phyloP scores from a whole-genome alignment of 2,113 vertebrate genomes.

The Dicaeum eximium region DNA sequence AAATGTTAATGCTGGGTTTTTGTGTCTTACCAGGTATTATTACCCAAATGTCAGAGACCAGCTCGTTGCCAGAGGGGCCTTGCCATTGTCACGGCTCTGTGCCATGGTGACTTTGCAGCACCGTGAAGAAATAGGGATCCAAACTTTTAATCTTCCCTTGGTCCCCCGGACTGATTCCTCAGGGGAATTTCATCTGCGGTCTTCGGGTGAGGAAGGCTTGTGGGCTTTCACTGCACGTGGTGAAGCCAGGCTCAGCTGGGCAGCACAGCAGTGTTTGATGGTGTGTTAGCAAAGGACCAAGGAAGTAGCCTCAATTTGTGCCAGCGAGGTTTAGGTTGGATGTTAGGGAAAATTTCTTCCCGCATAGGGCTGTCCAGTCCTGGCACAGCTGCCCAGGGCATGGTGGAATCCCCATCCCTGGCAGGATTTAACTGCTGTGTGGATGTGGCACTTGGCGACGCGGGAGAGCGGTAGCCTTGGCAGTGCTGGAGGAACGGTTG shows the following conservation, averaged over 20 bases:
- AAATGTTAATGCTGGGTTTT: neutral
- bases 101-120: constrained; percentile 90
- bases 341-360: neutral
- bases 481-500: neutral
- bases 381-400: neutral
- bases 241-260: neutral
- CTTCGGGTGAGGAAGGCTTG: constrained; percentile 77
- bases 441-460: neutral
- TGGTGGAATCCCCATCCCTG: neutral
- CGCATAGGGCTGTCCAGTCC: neutral
- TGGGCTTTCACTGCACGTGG: neutral
- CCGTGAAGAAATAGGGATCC: constrained; percentile 73
- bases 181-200: constrained; percentile 49
- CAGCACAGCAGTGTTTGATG: neutral
- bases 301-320: neutral
- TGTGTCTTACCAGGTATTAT: constrained; percentile 83
- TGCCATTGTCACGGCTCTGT: constrained; percentile 90
- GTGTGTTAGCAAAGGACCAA: neutral
- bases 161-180: constrained; percentile 70
- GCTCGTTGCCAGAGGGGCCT: constrained; percentile 85
- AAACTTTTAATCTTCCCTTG: constrained; percentile 87
- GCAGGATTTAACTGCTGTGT: neutral
- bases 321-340: neutral
- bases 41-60: constrained; percentile 96
- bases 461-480: neutral